Evolutionary conservation across 2,888 invertebrate genomes (phyloP).

Genomic region (Melanchra persicariae): DNA sequence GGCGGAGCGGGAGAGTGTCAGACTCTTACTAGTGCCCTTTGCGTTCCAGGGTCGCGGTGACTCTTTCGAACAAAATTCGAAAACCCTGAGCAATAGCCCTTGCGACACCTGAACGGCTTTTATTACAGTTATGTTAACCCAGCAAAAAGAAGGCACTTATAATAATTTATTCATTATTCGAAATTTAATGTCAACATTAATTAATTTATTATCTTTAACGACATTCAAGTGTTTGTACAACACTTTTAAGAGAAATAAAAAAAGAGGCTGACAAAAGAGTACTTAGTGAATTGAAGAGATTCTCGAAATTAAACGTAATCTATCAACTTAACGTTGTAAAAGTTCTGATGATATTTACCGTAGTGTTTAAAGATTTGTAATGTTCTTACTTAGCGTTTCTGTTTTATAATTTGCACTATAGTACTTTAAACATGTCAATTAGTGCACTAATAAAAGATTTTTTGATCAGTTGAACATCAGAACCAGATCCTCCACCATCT

Average conservation of each 20-base stretch:
- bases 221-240: conserved; percentile 26
- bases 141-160: neutral
- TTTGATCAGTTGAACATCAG: too few relatives aligned
- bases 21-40: too few relatives aligned
- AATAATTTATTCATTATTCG: conserved; percentile 18
- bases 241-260: conserved; percentile 12
- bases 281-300: conserved; percentile 11
- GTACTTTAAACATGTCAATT: too few relatives aligned
- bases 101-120: neutral
- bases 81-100: too few relatives aligned
- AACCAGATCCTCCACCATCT: too few relatives aligned
- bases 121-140: conserved; percentile 4
- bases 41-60: too few relatives aligned
- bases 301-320: conserved; percentile 16
- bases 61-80: too few relatives aligned
- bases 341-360: neutral
- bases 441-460: too few relatives aligned
- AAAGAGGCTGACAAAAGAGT: neutral
- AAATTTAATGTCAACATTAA: neutral
- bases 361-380: neutral
- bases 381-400: neutral
- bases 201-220: conserved; percentile 38
- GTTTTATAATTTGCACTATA: neutral
- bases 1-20: too few relatives aligned
- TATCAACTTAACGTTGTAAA: neutral